Percentiles rank a stretch among this genome's conserved stretches.
phyloP scores from a whole-genome alignment of 2,113 vertebrate species.

The Syrrhaptes paradoxus region DNA sequence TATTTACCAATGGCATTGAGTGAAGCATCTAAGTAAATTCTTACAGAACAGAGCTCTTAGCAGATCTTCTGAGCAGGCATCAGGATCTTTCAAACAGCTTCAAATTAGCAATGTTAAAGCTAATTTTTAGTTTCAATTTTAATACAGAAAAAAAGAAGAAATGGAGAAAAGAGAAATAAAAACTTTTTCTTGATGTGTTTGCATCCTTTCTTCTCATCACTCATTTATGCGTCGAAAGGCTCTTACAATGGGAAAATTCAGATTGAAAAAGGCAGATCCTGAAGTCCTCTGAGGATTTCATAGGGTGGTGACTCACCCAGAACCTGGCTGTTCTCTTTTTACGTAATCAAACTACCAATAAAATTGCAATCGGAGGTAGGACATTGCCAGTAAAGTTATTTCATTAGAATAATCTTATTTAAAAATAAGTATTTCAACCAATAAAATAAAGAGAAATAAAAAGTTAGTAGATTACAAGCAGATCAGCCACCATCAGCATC shows the following conservation, averaged over 20 bases:
- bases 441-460: neutral
- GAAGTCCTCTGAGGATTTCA: neutral
- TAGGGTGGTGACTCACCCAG: neutral
- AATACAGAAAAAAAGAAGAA: neutral
- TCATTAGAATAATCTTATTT: neutral
- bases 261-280: neutral
- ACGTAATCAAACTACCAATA: neutral
- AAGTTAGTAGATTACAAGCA: neutral
- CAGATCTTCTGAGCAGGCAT: neutral
- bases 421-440: neutral
- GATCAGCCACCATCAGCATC: neutral
- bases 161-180: neutral
- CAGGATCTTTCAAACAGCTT: neutral
- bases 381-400: neutral
- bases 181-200: neutral
- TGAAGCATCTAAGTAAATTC: neutral
- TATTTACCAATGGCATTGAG: rapidly evolving
- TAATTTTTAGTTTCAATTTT: neutral
- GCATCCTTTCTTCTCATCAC: neutral
- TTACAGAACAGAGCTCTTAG: neutral
- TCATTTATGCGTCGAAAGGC: neutral
- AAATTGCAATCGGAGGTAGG: neutral
- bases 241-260: neutral
- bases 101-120: neutral
- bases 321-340: neutral